These are phyloP conservation scores for Brachyhypopomus gauderio DNA, from an alignment of 2,113 vertebrate genomes.

Conservation along the genomic window DNA sequence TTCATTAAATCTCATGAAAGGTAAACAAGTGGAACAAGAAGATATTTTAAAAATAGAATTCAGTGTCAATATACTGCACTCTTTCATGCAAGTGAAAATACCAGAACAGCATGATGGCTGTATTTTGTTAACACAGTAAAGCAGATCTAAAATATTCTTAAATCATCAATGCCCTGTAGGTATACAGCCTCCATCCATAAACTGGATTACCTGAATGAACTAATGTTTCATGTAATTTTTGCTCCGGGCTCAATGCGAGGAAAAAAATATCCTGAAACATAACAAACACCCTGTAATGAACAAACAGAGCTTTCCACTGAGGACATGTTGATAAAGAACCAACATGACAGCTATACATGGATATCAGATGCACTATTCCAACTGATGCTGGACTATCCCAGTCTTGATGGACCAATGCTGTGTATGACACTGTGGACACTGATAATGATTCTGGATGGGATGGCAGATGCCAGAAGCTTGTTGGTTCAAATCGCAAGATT, in stretches of 20 bases:
- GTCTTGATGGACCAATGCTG: too few relatives aligned
- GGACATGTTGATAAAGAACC: neutral
- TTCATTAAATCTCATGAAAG: slow-evolving; percentile 6
- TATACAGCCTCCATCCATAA: neutral
- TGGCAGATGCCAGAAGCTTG: too few relatives aligned
- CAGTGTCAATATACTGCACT: neutral
- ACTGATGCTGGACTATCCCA: too few relatives aligned
- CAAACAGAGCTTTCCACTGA: neutral
- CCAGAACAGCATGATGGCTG: neutral
- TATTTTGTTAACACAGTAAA: neutral
- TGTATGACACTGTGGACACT: too few relatives aligned
- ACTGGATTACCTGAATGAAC: neutral
- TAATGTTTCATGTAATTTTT: neutral
- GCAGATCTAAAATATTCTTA: neutral
- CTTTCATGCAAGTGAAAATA: neutral
- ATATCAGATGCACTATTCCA: too few relatives aligned
- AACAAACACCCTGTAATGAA: neutral
- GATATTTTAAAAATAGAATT: neutral
- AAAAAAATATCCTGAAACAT: neutral
- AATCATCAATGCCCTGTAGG: neutral
- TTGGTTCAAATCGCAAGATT: too few relatives aligned
- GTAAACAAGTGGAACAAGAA: neutral
- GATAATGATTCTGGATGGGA: too few relatives aligned
- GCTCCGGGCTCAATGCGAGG: neutral
- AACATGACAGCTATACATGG: neutral